Evolutionary conservation across 2,797 vertebrate species (phyloP).

Genomic region (Sebastes alutus): DNA sequence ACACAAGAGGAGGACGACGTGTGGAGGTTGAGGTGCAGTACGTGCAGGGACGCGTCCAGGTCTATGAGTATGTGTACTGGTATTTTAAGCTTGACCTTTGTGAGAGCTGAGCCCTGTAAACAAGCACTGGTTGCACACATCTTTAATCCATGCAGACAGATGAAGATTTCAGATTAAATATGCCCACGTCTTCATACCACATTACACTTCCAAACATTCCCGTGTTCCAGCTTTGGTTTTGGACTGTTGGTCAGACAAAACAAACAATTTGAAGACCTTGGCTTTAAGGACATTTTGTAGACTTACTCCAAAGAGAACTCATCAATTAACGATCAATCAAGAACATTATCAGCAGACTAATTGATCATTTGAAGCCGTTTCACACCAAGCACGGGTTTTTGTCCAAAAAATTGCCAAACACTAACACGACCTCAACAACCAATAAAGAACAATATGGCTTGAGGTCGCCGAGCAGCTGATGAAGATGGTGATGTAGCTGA

Average conservation of each 20-base stretch:
- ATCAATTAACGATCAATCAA: not conserved
- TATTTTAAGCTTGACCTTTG: not conserved
- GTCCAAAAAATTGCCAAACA: too few relatives aligned
- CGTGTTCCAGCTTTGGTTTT: not conserved
- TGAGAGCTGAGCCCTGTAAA: not conserved
- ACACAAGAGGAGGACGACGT: not conserved
- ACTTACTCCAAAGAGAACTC: too few relatives aligned
- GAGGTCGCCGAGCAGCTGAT: too few relatives aligned
- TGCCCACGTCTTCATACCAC: not conserved
- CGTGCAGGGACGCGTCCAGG: conserved; percentile 12
- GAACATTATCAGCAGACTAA: not conserved
- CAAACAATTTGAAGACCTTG: not conserved
- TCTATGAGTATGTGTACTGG: not conserved
- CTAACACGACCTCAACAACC: too few relatives aligned
- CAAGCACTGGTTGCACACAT: not conserved
- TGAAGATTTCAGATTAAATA: not conserved
- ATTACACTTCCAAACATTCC: not conserved
- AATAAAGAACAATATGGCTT: too few relatives aligned
- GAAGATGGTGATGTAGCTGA: too few relatives aligned
- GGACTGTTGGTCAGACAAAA: not conserved
- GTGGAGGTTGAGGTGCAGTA: conserved; percentile 16
- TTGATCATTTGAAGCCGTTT: not conserved
- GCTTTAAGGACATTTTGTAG: not conserved
- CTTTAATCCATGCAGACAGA: not conserved
- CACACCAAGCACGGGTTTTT: too few relatives aligned